Percentiles rank a stretch among this genome's conserved stretches.
Conservation (phyloP, 2,113 vertebrate species). For the Rafetus swinhoei region DNA sequence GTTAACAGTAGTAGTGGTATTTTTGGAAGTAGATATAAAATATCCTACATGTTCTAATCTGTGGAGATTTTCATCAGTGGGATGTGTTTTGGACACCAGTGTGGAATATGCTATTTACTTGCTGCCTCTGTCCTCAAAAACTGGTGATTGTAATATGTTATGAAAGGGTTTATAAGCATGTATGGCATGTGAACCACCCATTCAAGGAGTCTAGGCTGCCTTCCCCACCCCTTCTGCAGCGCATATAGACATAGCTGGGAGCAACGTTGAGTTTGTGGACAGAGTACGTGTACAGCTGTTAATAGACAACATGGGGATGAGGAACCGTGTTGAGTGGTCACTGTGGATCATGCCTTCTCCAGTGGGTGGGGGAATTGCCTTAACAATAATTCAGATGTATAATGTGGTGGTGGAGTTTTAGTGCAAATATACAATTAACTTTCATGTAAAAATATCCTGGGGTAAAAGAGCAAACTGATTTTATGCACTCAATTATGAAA, state of each 20-base stretch:
- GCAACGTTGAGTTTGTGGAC: neutral
- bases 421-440: neutral
- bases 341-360: neutral
- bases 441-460: neutral
- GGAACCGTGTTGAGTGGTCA: neutral
- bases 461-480: neutral
- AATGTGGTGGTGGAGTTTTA: neutral
- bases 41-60: neutral
- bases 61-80: neutral
- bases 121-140: neutral
- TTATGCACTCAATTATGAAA: neutral
- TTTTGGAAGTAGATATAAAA: neutral
- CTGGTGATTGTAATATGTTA: neutral
- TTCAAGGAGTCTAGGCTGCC: no score
- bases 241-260: neutral
- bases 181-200: no score
- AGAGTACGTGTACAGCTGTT: neutral
- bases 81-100: neutral
- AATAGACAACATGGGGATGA: neutral
- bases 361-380: neutral
- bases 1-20: neutral
- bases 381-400: neutral
- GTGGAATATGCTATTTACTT: neutral
- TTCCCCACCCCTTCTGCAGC: neutral
- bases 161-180: neutral